Evolutionary conservation across 2,797 vertebrate genomes (phyloP).

Genomic region (Pempheris klunzingeri): DNA sequence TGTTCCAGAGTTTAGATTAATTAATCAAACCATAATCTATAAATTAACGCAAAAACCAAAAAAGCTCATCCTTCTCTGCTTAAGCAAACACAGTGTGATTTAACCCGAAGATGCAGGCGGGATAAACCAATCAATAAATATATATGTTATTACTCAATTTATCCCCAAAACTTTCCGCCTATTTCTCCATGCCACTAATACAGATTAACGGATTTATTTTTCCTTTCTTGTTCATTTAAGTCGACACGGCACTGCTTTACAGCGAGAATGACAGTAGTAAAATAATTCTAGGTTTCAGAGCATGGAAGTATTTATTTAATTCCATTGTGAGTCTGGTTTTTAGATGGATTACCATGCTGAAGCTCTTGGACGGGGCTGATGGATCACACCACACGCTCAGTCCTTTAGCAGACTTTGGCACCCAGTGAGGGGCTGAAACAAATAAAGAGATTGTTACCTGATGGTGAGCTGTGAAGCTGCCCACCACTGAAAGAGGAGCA

Average conservation of each 20-base stretch:
- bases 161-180: neutral
- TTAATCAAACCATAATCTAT: constrained; percentile 17
- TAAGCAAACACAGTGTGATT: neutral
- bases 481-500: constrained; percentile 35
- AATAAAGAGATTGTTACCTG: constrained; percentile 73
- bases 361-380: constrained; percentile 62
- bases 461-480: constrained; percentile 52
- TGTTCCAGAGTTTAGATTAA: neutral
- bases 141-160: constrained; percentile 3
- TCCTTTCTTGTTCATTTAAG: constrained; percentile 32
- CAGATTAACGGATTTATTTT: constrained; percentile 54
- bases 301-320: constrained; percentile 76
- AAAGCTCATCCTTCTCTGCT: neutral
- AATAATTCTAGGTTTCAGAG: constrained; percentile 65
- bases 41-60: constrained; percentile 22
- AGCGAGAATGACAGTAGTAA: constrained; percentile 58
- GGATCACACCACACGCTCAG: constrained; percentile 58
- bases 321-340: constrained; percentile 63
- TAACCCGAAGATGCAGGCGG: neutral
- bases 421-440: constrained; percentile 56
- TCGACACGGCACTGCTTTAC: neutral
- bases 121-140: constrained; percentile 28
- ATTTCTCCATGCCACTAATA: constrained; percentile 28
- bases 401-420: constrained; percentile 58
- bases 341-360: constrained; percentile 65